A percentile compares a stretch with the other conserved stretches of the same genome.
phyloP scores from a whole-genome alignment of 2,888 invertebrate genomes.

The Pocota personata region DNA sequence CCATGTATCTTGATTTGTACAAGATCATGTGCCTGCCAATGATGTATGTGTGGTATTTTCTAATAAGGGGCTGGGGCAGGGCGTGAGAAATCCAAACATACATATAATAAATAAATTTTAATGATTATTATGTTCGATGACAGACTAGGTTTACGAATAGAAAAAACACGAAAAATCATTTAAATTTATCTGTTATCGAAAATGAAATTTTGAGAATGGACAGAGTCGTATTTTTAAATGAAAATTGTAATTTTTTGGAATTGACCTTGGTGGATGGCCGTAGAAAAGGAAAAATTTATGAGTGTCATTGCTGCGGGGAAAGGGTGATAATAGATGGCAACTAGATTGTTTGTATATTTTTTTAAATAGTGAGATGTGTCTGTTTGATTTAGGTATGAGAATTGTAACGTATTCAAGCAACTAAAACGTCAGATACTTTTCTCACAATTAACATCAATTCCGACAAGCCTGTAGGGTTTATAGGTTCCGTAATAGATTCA shows the following conservation, averaged over 20 bases:
- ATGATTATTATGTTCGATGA: constrained; percentile 23
- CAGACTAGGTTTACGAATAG: not conserved
- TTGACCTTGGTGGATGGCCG: constrained; percentile 9
- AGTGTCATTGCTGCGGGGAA: not conserved
- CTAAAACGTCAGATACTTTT: too few relatives aligned
- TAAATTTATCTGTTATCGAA: constrained; percentile 17
- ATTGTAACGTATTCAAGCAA: too few relatives aligned
- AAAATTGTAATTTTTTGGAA: not conserved
- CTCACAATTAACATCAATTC: too few relatives aligned
- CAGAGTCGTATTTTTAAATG: not conserved
- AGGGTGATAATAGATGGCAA: not conserved
- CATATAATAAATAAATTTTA: constrained; percentile 3
- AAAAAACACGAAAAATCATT: not conserved
- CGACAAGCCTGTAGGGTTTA: too few relatives aligned
- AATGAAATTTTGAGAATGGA: constrained; percentile 14
- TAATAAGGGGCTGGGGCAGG: not conserved
- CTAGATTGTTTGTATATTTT: not conserved
- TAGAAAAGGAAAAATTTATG: not conserved
- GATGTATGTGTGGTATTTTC: not conserved
- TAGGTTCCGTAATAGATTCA: too few relatives aligned
- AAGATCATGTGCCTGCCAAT: constrained; percentile 45
- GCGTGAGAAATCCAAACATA: constrained; percentile 19
- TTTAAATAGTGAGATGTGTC: too few relatives aligned
- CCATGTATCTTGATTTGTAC: constrained; percentile 28
- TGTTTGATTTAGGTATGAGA: too few relatives aligned